Conservation (phyloP, 1,140 invertebrate genomes). For the Aplysia californica region DNA sequence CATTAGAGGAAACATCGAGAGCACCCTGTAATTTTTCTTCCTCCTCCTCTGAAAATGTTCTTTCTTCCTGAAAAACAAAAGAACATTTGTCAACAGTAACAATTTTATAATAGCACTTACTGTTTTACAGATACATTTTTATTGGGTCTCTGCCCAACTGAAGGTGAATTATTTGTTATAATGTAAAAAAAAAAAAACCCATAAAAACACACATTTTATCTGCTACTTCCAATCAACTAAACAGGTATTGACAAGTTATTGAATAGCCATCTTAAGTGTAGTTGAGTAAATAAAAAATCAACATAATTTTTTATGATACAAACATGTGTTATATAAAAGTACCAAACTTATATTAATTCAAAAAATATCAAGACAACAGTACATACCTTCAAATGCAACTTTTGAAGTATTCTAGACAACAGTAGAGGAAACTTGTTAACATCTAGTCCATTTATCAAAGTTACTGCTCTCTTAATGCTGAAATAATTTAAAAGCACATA, state of each 20-base stretch:
- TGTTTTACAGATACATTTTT: background rate
- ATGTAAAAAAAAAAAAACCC: background rate
- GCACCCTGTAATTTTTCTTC: slow-evolving; percentile 60
- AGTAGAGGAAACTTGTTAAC: slow-evolving; percentile 55
- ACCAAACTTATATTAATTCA: background rate
- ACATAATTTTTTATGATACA: too few species aligned
- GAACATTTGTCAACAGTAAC: background rate
- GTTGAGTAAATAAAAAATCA: background rate
- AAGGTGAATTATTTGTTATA: background rate
- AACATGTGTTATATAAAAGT: background rate
- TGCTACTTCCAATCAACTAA: background rate
- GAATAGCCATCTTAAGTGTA: background rate
- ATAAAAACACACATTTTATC: background rate
- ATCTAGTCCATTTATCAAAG: slow-evolving; percentile 58
- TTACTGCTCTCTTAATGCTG: slow-evolving; percentile 63
- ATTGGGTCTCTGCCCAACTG: background rate
- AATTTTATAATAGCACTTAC: background rate
- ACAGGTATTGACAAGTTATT: too few species aligned
- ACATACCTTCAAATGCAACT: slow-evolving; percentile 61
- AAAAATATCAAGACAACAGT: background rate
- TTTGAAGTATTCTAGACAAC: slow-evolving; percentile 60
- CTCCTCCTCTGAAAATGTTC: slow-evolving; percentile 62
- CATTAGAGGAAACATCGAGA: slow-evolving; percentile 47
- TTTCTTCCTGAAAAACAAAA: slow-evolving; percentile 52
- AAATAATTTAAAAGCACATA: slow-evolving; percentile 1